Conservation (phyloP, 2,797 vertebrate genomes). For the Anolis apletophallus region DNA sequence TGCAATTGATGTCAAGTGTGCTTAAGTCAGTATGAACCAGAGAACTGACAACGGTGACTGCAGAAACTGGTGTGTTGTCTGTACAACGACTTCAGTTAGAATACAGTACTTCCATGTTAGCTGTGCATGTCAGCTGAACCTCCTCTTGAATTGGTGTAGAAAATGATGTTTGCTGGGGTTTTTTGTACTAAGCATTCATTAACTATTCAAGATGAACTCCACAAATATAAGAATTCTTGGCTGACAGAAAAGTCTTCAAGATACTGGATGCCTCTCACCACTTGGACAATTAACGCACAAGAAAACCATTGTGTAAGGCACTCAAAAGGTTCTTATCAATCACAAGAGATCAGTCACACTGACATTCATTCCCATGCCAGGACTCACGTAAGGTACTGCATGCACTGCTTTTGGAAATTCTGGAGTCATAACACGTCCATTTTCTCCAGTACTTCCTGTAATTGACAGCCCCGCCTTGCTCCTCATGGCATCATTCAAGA, state of each 20-base stretch:
- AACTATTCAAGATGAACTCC: conserved; percentile 85
- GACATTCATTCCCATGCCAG: conserved; percentile 99
- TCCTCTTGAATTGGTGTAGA: conserved; percentile 84
- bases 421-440: conserved; percentile 97
- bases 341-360: conserved; percentile 99
- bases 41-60: conserved; percentile 90
- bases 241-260: conserved; percentile 90
- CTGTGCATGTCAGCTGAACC: conserved; percentile 88
- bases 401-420: conserved; percentile 99
- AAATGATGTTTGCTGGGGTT: conserved; percentile 77
- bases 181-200: conserved; percentile 84
- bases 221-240: conserved; percentile 83
- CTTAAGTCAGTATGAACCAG: conserved; percentile 96
- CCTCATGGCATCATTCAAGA: conserved; percentile 95
- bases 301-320: conserved; percentile 99
- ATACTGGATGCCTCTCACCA: conserved; percentile 88
- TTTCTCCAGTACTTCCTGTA: conserved; percentile 98
- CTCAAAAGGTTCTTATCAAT: conserved; percentile 97
- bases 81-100: conserved; percentile 85
- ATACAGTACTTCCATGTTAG: conserved; percentile 86
- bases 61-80: conserved; percentile 86
- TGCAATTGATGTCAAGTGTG: conserved; percentile 97
- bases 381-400: conserved; percentile 94
- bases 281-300: conserved; percentile 86
- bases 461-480: conserved; percentile 97